Evolutionary conservation across 37 sponge, comb jelly and placozoan genomes (phyloP).

Genomic region (Mnemiopsis leidyi): DNA sequence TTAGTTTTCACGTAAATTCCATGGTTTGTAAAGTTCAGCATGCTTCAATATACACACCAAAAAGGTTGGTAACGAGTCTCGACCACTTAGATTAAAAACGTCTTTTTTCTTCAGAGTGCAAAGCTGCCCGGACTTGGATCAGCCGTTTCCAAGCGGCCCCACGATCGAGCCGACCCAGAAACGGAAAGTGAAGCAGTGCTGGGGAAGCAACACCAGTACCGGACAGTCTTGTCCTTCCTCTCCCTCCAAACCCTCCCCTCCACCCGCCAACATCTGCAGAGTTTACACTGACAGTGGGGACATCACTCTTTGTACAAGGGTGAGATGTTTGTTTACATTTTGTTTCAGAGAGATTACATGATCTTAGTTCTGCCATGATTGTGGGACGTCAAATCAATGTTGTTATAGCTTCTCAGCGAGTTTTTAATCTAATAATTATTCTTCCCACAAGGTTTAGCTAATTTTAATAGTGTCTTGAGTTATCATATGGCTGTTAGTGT

Average conservation of each 20-base stretch:
- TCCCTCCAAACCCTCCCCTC: neutral
- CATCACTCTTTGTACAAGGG: constrained; percentile 23
- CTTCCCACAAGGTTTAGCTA: too few relatives aligned
- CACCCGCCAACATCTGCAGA: neutral
- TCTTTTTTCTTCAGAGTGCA: neutral
- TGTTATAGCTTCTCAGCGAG: too few relatives aligned
- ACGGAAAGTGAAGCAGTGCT: neutral
- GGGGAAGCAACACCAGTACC: neutral
- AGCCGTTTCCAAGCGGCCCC: neutral
- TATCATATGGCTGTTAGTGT: too few relatives aligned
- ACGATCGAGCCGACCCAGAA: neutral
- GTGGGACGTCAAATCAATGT: too few relatives aligned
- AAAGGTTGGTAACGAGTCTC: too few relatives aligned
- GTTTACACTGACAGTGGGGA: neutral
- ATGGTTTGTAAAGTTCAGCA: neutral
- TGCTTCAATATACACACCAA: too few relatives aligned
- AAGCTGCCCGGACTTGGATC: constrained; percentile 15
- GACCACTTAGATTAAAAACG: too few relatives aligned
- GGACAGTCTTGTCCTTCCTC: neutral
- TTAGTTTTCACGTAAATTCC: neutral
- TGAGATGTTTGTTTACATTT: too few relatives aligned
- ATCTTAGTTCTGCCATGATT: too few relatives aligned
- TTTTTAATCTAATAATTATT: too few relatives aligned
- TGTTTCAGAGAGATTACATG: too few relatives aligned
- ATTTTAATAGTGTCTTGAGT: too few relatives aligned